Percentiles rank a stretch among this genome's conserved stretches.
Conservation (phyloP, 1,140 invertebrate species). For the Acyrthosiphon pisum region DNA sequence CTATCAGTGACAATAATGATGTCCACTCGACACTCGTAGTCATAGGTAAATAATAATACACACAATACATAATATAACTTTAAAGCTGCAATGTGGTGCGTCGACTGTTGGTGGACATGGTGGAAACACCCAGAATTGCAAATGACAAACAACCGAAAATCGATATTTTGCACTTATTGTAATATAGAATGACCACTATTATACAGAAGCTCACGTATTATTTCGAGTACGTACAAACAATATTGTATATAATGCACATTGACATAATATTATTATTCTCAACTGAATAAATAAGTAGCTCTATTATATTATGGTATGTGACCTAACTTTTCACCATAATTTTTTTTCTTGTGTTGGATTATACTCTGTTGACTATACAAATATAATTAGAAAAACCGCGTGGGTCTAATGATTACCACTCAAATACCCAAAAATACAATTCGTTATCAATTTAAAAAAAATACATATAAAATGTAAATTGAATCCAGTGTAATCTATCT, state of each 20-base stretch:
- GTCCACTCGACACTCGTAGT: background rate
- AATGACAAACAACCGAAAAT: background rate
- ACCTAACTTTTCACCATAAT: background rate
- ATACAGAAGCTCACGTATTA: background rate
- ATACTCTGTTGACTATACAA: no score
- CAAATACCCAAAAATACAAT: no score
- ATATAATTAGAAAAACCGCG: no score
- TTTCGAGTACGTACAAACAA: background rate
- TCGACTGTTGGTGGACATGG: background rate
- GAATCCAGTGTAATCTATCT: no score
- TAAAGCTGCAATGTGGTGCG: no score
- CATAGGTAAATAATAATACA: background rate
- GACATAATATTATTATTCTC: background rate
- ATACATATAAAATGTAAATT: no score
- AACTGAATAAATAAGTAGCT: background rate
- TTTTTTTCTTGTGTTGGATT: no score
- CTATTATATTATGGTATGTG: background rate
- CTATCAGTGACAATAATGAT: no score
- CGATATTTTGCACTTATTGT: background rate
- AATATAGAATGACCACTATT: background rate
- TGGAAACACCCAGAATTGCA: background rate
- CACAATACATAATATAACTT: no score
- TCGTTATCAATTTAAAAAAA: no score
- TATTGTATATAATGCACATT: background rate
- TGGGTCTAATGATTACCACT: no score